phyloP scores from a whole-genome alignment of 2,888 invertebrate species.

The Andrena dorsata region DNA sequence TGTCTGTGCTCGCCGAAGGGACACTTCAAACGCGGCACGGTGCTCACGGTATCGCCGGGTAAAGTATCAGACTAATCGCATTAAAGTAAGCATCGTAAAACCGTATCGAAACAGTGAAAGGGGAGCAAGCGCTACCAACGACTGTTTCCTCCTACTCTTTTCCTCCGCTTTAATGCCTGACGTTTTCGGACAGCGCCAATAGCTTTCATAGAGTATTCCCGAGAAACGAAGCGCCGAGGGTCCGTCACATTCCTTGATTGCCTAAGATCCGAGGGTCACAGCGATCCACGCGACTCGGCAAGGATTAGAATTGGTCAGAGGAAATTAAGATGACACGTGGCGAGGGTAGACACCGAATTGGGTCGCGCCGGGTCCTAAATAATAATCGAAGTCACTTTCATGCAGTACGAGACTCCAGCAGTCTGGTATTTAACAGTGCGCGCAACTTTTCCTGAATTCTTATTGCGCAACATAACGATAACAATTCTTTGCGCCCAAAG shows the following conservation, averaged over 20 bases:
- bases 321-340: constrained; percentile 51
- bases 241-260: constrained; percentile 24
- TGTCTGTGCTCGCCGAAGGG: constrained; percentile 19
- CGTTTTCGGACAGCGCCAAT: no score
- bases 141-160: background rate
- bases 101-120: constrained; percentile 5
- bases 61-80: constrained; percentile 36
- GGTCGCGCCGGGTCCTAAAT: constrained; percentile 11
- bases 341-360: constrained; percentile 38
- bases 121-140: background rate
- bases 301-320: constrained; percentile 45
- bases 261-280: constrained; percentile 7
- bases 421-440: no score
- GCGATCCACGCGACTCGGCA: background rate
- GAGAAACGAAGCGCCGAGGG: background rate
- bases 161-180: no score
- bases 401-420: background rate
- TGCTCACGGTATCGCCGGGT: background rate
- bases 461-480: no score
- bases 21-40: constrained; percentile 30
- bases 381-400: background rate
- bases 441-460: no score
- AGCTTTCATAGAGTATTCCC: background rate
- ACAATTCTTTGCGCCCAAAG: no score
- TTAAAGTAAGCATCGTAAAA: constrained; percentile 15